These are phyloP conservation scores for Cossypha niveicapilla DNA, from an alignment of 2,797 vertebrate species.

Conservation along the genomic window DNA sequence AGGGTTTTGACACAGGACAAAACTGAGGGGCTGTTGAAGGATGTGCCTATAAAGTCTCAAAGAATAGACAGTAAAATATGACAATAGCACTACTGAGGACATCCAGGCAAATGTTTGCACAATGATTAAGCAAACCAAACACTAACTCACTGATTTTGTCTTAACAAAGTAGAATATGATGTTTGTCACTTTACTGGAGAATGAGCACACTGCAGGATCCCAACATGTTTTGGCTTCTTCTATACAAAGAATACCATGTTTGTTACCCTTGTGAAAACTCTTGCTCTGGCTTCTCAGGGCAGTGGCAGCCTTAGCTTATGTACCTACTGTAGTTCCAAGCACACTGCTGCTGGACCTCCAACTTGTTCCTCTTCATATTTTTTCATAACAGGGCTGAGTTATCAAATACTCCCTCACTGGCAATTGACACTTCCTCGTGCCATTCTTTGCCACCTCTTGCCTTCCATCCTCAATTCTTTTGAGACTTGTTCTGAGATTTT, in stretches of 20 bases:
- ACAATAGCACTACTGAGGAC: background rate
- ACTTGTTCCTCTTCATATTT: background rate
- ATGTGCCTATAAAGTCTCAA: background rate
- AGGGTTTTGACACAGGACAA: background rate
- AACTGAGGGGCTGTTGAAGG: background rate
- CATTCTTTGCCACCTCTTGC: background rate
- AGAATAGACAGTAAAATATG: background rate
- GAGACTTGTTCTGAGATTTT: background rate
- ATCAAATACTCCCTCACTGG: background rate
- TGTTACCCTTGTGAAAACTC: fast-evolving
- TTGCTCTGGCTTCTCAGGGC: background rate
- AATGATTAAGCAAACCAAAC: background rate
- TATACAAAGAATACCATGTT: background rate
- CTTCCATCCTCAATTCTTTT: background rate
- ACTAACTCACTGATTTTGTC: background rate
- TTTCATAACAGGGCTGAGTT: background rate
- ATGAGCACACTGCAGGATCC: background rate
- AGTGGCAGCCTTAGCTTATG: background rate
- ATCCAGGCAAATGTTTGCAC: background rate
- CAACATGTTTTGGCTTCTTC: background rate
- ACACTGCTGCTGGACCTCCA: background rate
- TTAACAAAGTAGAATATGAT: background rate
- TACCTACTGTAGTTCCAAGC: background rate
- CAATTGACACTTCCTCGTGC: background rate
- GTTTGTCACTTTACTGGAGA: background rate